Conservation (phyloP, 2,113 vertebrate species). For the Oreochromis tanganicae region DNA sequence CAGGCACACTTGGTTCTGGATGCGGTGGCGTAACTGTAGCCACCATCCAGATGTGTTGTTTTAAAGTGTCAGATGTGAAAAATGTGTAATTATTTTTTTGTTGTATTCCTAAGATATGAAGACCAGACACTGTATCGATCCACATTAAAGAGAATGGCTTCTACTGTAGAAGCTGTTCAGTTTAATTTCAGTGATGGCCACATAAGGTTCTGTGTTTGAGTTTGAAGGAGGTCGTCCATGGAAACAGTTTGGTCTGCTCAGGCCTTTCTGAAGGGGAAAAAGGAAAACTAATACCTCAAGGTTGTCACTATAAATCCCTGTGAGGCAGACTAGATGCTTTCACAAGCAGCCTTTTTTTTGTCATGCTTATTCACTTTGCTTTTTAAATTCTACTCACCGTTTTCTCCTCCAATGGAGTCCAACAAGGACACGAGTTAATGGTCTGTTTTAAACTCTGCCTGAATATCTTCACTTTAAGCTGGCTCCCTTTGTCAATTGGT, state of each 20-base stretch:
- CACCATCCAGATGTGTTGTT: not conserved
- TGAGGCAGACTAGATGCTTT: not conserved
- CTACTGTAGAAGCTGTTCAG: not conserved
- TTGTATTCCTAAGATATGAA: not conserved
- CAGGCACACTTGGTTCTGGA: conserved; percentile 10
- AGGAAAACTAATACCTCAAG: conserved; percentile 26
- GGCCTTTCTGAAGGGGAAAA: not conserved
- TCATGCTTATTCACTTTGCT: conserved; percentile 5
- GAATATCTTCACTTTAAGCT: not conserved
- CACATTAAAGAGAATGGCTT: not conserved
- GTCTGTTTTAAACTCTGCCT: not conserved
- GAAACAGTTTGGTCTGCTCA: conserved; percentile 15
- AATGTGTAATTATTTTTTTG: not conserved
- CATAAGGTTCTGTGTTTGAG: conserved; percentile 34
- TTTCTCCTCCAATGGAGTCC: not conserved
- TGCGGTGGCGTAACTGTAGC: not conserved
- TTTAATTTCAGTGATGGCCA: not conserved
- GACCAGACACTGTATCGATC: not conserved
- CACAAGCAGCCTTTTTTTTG: conserved; percentile 3
- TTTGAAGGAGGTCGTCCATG: conserved; percentile 21
- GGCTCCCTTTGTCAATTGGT: not conserved
- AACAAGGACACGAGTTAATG: not conserved
- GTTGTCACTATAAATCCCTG: conserved; percentile 39
- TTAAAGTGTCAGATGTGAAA: not conserved
- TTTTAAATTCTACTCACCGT: conserved; percentile 25